A percentile compares a stretch with the other conserved stretches of the same genome.
Evolutionary conservation across 2,888 invertebrate species (phyloP).

Genomic region (Lumbricus terrestris): DNA sequence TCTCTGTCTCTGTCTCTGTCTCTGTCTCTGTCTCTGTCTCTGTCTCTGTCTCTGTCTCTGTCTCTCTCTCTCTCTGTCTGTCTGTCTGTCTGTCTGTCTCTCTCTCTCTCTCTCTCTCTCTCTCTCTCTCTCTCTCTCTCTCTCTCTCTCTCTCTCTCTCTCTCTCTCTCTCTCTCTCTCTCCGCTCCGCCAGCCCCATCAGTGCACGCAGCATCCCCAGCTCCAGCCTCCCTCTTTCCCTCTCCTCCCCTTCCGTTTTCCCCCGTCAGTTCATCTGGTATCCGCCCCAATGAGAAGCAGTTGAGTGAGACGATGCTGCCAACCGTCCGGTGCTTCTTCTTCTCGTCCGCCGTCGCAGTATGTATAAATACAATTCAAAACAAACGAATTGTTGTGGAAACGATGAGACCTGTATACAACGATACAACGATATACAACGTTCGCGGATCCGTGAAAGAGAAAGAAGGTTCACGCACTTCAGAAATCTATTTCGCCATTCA

Average conservation of each 20-base stretch:
- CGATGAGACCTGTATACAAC: background rate
- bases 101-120: background rate
- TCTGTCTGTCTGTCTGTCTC: no score
- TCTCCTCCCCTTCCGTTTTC: background rate
- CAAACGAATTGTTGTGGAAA: background rate
- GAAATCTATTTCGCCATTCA: background rate
- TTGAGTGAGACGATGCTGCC: no score
- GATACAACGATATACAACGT: no score
- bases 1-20: background rate
- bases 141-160: background rate
- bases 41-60: no score
- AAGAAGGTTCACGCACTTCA: conserved; percentile 3
- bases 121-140: background rate
- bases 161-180: background rate
- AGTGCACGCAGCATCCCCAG: background rate
- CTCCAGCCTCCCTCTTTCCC: background rate
- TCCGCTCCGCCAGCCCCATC: background rate
- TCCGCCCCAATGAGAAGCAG: no score
- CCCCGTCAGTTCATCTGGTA: no score
- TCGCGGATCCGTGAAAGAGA: background rate
- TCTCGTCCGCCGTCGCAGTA: no score
- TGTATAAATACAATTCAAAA: conserved; percentile 3
- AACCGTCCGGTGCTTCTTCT: no score
- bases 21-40: background rate
- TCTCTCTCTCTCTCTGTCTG: background rate